Percentiles rank a stretch among this genome's conserved stretches.
Conservation (phyloP, 2,797 vertebrate species). For the Masticophis lateralis region DNA sequence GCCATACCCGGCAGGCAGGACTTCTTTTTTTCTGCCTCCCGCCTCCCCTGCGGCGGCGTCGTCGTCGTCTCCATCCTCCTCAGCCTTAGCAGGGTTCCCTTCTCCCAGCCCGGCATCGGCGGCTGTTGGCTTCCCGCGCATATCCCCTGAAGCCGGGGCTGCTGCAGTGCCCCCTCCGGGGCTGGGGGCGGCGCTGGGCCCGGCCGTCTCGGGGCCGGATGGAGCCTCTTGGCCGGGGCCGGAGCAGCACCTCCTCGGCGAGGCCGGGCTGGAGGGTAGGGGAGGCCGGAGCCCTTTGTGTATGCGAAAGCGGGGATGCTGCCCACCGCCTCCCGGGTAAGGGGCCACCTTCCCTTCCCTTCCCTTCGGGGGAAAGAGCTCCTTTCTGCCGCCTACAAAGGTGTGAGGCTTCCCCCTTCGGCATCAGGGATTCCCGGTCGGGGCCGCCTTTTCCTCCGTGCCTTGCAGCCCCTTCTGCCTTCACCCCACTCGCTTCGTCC, state of each 20-base stretch:
- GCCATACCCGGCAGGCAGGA: fast-evolving
- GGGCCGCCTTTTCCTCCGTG: no score
- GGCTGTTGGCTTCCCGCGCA: not conserved
- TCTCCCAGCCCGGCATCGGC: not conserved
- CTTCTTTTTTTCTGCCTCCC: slow-evolving; percentile 4
- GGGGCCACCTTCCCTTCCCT: slow-evolving; percentile 8
- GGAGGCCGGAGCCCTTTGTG: slow-evolving; percentile 69
- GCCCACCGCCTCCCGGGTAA: slow-evolving; percentile 68
- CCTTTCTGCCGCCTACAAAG: not conserved
- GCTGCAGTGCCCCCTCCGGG: slow-evolving; percentile 29
- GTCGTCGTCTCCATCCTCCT: not conserved
- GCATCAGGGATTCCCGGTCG: not conserved
- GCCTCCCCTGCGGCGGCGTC: no score
- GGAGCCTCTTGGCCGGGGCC: slow-evolving; percentile 1
- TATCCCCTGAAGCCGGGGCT: not conserved
- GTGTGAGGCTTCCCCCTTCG: not conserved
- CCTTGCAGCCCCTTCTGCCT: no score
- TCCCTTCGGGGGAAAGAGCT: not conserved
- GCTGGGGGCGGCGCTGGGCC: slow-evolving; percentile 28
- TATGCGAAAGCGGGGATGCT: slow-evolving; percentile 61
- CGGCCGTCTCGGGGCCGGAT: not conserved
- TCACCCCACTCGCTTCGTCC: not conserved
- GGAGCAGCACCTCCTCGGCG: not conserved
- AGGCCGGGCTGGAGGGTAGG: slow-evolving; percentile 34
- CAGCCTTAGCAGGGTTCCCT: not conserved